A percentile compares a stretch with the other conserved stretches of the same genome.
Evolutionary conservation across 2,113 vertebrate species (phyloP).

Genomic region (Azemiops feae): DNA sequence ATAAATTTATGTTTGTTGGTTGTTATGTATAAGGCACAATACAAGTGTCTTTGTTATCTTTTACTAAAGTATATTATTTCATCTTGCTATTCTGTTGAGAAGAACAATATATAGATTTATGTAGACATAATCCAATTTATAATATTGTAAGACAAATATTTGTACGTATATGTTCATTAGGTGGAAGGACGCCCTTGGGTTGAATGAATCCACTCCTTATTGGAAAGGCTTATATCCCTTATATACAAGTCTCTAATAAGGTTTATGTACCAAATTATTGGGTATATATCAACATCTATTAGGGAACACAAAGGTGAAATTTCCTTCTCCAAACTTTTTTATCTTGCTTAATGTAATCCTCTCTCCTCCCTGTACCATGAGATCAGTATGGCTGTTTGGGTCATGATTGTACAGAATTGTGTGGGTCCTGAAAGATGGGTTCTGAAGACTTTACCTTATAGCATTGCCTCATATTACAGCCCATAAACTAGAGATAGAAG

Average conservation of each 20-base stretch:
- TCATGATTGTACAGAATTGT: background rate
- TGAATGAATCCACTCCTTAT: background rate
- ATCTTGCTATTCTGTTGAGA: background rate
- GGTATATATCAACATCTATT: background rate
- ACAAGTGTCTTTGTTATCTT: background rate
- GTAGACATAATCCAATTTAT: background rate
- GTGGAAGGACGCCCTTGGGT: background rate
- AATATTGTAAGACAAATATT: background rate
- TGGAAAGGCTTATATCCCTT: background rate
- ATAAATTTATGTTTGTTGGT: background rate
- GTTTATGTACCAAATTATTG: background rate
- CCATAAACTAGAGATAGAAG: background rate
- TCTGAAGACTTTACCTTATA: background rate
- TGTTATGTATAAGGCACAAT: background rate
- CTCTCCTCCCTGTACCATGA: background rate
- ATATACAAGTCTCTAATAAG: background rate
- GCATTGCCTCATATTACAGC: background rate
- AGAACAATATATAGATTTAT: background rate
- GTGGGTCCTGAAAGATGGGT: background rate
- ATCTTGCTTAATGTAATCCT: background rate
- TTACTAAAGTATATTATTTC: background rate
- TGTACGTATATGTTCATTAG: background rate
- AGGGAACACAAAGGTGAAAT: background rate
- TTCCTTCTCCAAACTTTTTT: background rate
- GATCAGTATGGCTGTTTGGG: background rate